Conservation (phyloP, 2,888 invertebrate species). For the Aphidoletes aphidimyza region DNA sequence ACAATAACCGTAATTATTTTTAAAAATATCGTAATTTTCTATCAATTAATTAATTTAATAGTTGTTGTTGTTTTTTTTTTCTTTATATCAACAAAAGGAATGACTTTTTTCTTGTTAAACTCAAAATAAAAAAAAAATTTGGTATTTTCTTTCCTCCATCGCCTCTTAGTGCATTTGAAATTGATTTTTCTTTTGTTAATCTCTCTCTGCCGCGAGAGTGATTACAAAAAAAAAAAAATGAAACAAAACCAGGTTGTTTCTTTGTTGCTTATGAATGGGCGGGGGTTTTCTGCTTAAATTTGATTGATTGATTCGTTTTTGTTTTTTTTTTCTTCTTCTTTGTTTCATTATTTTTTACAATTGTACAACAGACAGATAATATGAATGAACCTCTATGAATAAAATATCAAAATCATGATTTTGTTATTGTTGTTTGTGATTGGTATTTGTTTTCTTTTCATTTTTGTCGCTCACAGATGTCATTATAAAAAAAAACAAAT, state of each 20-base stretch:
- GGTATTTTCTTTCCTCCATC: neutral
- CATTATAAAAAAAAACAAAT: slow-evolving; percentile 16
- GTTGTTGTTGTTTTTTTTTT: neutral
- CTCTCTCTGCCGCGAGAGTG: no score
- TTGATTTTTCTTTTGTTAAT: neutral
- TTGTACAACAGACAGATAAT: neutral
- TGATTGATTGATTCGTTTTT: no score
- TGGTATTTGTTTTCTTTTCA: neutral
- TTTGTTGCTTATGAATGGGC: neutral
- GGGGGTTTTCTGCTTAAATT: neutral
- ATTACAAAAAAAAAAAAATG: no score
- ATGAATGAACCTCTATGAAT: neutral
- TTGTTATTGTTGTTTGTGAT: neutral
- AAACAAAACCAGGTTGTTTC: slow-evolving; percentile 1
- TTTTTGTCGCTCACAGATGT: neutral
- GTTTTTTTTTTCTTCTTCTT: no score
- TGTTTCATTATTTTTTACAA: neutral
- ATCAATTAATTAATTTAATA: neutral
- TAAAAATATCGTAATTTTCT: neutral
- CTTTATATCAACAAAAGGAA: slow-evolving; percentile 19
- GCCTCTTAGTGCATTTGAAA: no score
- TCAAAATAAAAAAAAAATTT: neutral
- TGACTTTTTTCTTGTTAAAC: neutral
- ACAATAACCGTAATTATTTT: neutral
- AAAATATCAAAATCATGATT: slow-evolving; percentile 15